Conservation (phyloP, 2,113 vertebrate genomes). For the Triplophysa rosa region DNA sequence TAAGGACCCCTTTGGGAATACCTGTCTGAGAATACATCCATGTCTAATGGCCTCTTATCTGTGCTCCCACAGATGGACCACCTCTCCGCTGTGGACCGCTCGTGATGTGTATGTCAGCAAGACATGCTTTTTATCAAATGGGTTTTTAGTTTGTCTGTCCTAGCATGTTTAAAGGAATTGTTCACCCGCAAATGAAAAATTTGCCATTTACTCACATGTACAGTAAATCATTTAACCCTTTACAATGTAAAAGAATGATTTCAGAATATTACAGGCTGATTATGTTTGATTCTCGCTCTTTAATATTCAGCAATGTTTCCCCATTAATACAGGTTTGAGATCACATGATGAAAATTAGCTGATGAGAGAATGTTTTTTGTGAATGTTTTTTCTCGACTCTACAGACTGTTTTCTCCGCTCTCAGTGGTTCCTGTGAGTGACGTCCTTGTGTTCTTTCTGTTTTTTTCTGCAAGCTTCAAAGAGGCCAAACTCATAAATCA, state of each 20-base stretch:
- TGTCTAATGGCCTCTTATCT: slow-evolving; percentile 28
- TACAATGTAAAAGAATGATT: too few species aligned
- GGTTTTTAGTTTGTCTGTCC: background rate
- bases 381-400: too few species aligned
- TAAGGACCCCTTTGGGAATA: slow-evolving; percentile 5
- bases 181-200: too few species aligned
- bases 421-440: background rate
- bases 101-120: background rate
- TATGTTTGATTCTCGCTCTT: too few species aligned
- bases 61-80: background rate
- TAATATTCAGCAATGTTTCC: too few species aligned
- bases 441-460: background rate
- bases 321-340: too few species aligned
- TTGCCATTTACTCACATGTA: too few species aligned
- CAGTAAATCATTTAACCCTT: too few species aligned
- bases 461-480: slow-evolving; percentile 26
- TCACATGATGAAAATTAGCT: too few species aligned
- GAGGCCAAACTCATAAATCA: slow-evolving; percentile 33
- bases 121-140: too few species aligned
- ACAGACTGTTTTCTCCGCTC: background rate
- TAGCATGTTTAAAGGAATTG: background rate
- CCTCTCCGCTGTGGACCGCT: background rate
- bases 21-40: slow-evolving; percentile 24
- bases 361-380: too few species aligned
- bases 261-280: too few species aligned